Percentiles rank a stretch among this genome's conserved stretches.
These are phyloP conservation scores for Cisticola juncidis DNA, from an alignment of 2,113 vertebrate species.

Conservation along the genomic window DNA sequence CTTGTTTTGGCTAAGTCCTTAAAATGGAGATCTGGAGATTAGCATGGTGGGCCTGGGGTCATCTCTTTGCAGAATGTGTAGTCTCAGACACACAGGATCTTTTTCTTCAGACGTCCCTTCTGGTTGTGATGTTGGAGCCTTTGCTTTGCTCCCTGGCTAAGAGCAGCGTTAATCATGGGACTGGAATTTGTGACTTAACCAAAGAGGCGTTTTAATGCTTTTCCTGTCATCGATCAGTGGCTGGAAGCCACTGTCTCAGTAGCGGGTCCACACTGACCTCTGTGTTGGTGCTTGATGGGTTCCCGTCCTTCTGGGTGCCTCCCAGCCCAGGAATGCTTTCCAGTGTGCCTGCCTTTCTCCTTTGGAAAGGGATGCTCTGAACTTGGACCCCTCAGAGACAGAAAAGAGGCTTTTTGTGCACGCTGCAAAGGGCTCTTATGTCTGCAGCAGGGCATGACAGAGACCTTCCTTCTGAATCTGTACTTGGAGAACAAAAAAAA, in stretches of 20 bases:
- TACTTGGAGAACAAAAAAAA: constrained; percentile 28
- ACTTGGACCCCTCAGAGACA: not conserved
- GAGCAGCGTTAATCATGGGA: constrained; percentile 48
- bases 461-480: constrained; percentile 34
- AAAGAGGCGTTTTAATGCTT: constrained; percentile 65
- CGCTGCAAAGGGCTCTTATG: constrained; percentile 38
- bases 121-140: constrained; percentile 26
- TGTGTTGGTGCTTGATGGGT: not conserved
- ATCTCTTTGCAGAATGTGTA: not conserved
- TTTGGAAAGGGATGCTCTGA: not conserved
- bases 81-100: not conserved
- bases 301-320: not conserved
- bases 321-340: not conserved
- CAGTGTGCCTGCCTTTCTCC: not conserved
- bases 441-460: not conserved
- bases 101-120: constrained; percentile 16
- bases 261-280: constrained; percentile 20
- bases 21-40: constrained; percentile 47
- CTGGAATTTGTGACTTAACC: constrained; percentile 67
- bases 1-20: constrained; percentile 45
- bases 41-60: constrained; percentile 26
- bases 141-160: constrained; percentile 47
- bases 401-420: constrained; percentile 44
- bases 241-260: constrained; percentile 43
- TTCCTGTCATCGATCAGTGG: constrained; percentile 53